Evolutionary conservation across 2,888 invertebrate species (phyloP).

Genomic region (Sesia apiformis): DNA sequence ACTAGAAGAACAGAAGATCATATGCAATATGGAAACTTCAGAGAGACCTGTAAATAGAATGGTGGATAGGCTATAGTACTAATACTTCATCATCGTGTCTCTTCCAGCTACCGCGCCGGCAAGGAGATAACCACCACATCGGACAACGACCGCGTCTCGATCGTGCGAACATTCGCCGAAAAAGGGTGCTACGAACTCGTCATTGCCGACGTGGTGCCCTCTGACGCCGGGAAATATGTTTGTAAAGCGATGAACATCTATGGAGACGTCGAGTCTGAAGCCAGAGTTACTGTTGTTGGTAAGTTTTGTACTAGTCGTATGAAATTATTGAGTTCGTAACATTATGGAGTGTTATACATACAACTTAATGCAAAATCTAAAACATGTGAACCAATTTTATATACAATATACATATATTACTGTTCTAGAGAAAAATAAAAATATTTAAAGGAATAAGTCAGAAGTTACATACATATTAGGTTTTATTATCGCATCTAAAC

Average conservation of each 20-base stretch:
- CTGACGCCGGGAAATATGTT: conserved; percentile 89
- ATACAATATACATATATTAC: too few species aligned
- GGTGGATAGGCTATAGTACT: too few species aligned
- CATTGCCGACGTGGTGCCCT: conserved; percentile 84
- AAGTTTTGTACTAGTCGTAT: conserved; percentile 18
- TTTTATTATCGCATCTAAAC: too few species aligned
- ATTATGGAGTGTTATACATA: not conserved
- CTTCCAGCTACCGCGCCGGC: conserved; percentile 86
- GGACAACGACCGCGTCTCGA: conserved; percentile 79
- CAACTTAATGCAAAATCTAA: not conserved
- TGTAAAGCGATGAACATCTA: conserved; percentile 88
- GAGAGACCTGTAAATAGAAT: too few species aligned
- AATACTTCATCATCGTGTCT: too few species aligned
- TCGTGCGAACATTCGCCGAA: conserved; percentile 83
- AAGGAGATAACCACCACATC: conserved; percentile 80
- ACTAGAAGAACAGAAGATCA: too few species aligned
- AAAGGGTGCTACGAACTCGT: conserved; percentile 91
- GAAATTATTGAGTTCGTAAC: not conserved
- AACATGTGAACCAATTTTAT: not conserved
- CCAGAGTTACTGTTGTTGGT: conserved; percentile 86
- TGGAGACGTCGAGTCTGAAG: conserved; percentile 85
- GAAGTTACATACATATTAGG: too few species aligned
- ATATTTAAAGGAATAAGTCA: too few species aligned
- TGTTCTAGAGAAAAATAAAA: too few species aligned
- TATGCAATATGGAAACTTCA: too few species aligned